Evolutionary conservation across 92 coral and sea anemone species (phyloP).

Genomic region (Zoanthus gigantus): DNA sequence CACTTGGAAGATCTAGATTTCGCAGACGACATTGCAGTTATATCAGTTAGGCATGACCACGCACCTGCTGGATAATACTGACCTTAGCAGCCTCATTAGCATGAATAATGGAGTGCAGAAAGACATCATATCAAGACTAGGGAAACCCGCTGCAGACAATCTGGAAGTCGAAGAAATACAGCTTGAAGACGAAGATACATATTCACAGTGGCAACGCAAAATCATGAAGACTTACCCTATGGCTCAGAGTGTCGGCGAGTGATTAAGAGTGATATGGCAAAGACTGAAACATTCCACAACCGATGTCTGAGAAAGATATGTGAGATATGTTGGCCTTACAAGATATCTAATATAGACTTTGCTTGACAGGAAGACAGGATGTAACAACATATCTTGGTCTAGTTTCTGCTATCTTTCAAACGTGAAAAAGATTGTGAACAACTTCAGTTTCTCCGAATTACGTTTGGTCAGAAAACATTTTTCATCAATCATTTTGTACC

Average conservation of each 20-base stretch:
- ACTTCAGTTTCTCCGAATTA: no score
- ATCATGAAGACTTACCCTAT: background rate
- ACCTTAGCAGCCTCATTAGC: constrained; percentile 33
- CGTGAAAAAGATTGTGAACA: no score
- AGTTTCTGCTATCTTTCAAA: no score
- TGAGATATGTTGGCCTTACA: constrained; percentile 14
- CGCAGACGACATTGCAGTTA: constrained; percentile 12
- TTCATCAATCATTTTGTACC: no score
- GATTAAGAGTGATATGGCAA: background rate
- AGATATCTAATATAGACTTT: constrained; percentile 22
- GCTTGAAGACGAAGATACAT: constrained; percentile 33
- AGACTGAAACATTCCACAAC: constrained; percentile 25
- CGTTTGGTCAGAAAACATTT: no score
- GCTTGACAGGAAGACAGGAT: constrained; percentile 4
- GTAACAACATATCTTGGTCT: background rate
- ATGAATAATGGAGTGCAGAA: constrained; percentile 16
- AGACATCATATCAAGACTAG: constrained; percentile 33
- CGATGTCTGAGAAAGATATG: background rate
- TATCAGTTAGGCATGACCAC: background rate
- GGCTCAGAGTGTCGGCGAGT: no score
- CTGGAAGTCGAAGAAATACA: constrained; percentile 56
- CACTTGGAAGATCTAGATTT: constrained; percentile 27
- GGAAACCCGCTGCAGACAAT: constrained; percentile 9
- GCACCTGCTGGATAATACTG: constrained; percentile 8
- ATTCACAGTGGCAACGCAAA: constrained; percentile 49